phyloP scores from a whole-genome alignment of 2,113 vertebrate species.

The Oreotrochilus melanogaster region DNA sequence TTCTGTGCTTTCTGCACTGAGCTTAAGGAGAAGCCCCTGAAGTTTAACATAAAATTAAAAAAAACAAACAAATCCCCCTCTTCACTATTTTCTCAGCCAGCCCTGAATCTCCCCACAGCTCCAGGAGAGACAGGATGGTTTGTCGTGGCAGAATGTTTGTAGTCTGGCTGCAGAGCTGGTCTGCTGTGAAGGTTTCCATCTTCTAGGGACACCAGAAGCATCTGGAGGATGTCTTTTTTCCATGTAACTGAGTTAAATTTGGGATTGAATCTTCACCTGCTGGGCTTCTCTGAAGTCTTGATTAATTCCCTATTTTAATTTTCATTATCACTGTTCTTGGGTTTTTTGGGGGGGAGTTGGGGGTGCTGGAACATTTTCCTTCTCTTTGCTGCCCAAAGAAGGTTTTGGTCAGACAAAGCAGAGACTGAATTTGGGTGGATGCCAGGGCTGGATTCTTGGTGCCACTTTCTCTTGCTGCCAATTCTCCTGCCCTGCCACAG shows the following conservation, averaged over 20 bases:
- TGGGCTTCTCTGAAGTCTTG: background rate
- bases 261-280: background rate
- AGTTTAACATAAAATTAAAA: background rate
- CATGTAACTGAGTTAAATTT: background rate
- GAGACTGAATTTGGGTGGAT: background rate
- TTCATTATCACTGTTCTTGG: fast-evolving
- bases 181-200: background rate
- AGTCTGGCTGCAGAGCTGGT: background rate
- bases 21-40: background rate
- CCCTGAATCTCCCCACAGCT: too few relatives aligned
- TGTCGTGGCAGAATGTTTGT: too few relatives aligned
- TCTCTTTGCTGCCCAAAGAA: background rate
- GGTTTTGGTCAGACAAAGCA: background rate
- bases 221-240: background rate
- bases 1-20: background rate
- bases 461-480: fast-evolving
- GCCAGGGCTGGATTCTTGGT: background rate
- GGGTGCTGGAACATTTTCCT: background rate
- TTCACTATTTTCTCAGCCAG: background rate
- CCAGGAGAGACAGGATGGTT: background rate
- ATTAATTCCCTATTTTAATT: background rate
- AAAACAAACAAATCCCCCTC: background rate
- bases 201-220: background rate
- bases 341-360: background rate
- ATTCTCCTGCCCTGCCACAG: background rate